Conservation (phyloP, 2,888 invertebrate genomes). For the Eupeodes luniger region DNA sequence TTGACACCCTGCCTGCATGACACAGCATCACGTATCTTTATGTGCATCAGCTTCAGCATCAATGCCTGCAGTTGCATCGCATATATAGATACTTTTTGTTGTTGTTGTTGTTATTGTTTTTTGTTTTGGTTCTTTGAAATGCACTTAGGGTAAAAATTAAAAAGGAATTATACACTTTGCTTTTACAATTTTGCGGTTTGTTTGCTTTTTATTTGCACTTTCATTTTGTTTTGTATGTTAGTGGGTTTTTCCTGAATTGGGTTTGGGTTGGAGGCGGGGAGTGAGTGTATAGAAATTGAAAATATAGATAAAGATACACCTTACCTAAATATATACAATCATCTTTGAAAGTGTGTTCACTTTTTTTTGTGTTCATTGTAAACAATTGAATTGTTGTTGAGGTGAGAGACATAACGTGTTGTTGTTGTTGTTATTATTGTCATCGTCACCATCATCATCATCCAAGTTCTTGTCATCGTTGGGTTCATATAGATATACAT, state of each 20-base stretch:
- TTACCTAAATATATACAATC: not conserved
- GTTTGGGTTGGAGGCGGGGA: not conserved
- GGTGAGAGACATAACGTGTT: conserved; percentile 45
- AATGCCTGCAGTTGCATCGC: conserved; percentile 67
- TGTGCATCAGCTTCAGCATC: conserved; percentile 10
- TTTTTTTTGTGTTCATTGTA: conserved; percentile 54
- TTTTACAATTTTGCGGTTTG: conserved; percentile 79
- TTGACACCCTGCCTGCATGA: conserved; percentile 43
- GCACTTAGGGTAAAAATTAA: conserved; percentile 82
- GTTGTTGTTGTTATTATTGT: not conserved
- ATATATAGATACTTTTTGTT: conserved; percentile 39
- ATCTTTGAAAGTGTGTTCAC: conserved; percentile 39
- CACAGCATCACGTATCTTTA: conserved; percentile 34
- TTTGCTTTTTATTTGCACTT: conserved; percentile 79
- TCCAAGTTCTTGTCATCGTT: no score
- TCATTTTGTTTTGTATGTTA: conserved; percentile 35
- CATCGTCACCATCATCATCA: not conserved
- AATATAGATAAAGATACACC: conserved; percentile 1
- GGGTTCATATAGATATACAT: no score
- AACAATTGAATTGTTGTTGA: conserved; percentile 67
- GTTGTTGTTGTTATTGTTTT: conserved; percentile 53
- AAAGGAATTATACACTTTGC: conserved; percentile 83
- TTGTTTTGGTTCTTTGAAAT: conserved; percentile 78
- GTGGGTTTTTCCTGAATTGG: not conserved
- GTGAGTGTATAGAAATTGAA: not conserved